Conservation (phyloP, 2,888 invertebrate genomes). For the Penaeus monodon region DNA sequence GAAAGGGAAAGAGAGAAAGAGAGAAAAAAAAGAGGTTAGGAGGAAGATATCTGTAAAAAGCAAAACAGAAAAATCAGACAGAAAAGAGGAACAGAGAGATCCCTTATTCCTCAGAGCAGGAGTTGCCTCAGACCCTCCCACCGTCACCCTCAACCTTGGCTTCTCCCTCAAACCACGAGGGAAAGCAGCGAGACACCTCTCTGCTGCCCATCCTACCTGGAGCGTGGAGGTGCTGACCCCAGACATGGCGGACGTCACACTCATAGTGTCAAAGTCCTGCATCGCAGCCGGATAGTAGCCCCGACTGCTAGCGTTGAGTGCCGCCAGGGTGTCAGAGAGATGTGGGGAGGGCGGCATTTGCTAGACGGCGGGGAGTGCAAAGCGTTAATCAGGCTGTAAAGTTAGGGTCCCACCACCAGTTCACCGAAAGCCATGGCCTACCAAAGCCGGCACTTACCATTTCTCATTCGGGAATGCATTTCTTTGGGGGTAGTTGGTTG, state of each 20-base stretch:
- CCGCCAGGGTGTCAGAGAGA: conserved; percentile 60
- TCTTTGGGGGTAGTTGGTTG: background rate
- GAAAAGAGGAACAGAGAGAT: background rate
- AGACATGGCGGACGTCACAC: conserved; percentile 61
- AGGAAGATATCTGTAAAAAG: background rate
- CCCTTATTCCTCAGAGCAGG: background rate
- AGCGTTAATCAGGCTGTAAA: conserved; percentile 20
- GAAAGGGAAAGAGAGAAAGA: background rate
- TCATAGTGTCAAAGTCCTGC: conserved; percentile 61
- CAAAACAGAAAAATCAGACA: background rate
- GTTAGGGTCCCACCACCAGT: conserved; percentile 10
- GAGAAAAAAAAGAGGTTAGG: background rate
- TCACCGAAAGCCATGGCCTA: too few species aligned
- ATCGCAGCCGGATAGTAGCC: conserved; percentile 35
- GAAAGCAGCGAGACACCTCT: background rate
- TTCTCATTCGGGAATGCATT: too few species aligned
- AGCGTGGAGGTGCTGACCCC: conserved; percentile 64
- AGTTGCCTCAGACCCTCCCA: background rate
- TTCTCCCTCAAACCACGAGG: background rate
- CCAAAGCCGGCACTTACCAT: too few species aligned
- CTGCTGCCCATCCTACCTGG: conserved; percentile 45
- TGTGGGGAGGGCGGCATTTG: conserved; percentile 22
- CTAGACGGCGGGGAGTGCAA: conserved; percentile 31
- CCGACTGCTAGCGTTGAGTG: conserved; percentile 52
- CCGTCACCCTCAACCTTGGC: background rate